Percentiles rank a stretch among this genome's conserved stretches.
Evolutionary conservation across 2,797 vertebrate genomes (phyloP).

Genomic region (Cossypha polioptera): DNA sequence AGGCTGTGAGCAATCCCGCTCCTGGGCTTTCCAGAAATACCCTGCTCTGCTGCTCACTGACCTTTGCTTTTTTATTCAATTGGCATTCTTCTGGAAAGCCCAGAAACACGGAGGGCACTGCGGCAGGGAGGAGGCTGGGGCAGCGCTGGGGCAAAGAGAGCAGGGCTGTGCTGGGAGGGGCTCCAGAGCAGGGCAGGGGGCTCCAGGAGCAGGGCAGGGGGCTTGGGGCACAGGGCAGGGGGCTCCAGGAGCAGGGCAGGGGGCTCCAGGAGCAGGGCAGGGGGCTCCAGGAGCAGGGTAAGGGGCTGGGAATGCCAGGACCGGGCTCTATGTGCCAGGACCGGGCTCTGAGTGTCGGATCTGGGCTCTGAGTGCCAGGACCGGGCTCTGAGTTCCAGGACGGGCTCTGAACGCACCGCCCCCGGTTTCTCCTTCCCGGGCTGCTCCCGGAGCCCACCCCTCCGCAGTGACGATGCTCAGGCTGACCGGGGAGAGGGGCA

Average conservation of each 20-base stretch:
- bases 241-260: too few relatives aligned
- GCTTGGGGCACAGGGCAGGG: neutral
- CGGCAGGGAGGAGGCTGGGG: neutral
- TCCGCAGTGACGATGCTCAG: neutral
- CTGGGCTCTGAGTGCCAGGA: too few relatives aligned
- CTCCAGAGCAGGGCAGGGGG: neutral
- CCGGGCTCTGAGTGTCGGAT: too few relatives aligned
- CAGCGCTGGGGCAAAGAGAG: neutral
- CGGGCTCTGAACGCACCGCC: neutral
- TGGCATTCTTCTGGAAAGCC: constrained; percentile 31
- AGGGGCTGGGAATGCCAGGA: too few relatives aligned
- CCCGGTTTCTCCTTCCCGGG: too few relatives aligned
- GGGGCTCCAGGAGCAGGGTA: neutral
- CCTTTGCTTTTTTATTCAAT: constrained; percentile 61
- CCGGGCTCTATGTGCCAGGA: too few relatives aligned
- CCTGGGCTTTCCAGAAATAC: constrained; percentile 27
- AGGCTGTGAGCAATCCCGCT: constrained; percentile 34
- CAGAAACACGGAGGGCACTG: neutral
- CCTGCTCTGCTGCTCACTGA: constrained; percentile 51
- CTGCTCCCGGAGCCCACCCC: neutral
- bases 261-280: neutral
- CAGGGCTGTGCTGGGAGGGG: neutral
- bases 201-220: neutral
- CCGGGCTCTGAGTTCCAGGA: neutral
- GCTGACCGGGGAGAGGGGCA: neutral